These are phyloP conservation scores for Macrotis lagotis DNA, from an alignment of 2,113 vertebrate species.

Conservation along the genomic window DNA sequence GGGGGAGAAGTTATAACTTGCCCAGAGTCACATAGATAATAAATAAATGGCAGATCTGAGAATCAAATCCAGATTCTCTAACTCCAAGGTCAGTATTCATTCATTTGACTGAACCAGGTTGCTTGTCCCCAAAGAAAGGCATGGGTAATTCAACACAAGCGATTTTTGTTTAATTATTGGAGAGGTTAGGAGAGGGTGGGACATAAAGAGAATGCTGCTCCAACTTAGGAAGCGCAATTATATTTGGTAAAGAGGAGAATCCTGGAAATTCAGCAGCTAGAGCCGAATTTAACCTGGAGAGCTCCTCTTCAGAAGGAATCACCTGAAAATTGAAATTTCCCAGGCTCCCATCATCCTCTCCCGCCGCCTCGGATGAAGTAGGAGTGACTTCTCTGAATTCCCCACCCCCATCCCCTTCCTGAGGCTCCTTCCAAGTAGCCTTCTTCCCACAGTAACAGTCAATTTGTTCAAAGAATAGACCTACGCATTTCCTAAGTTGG, in stretches of 20 bases:
- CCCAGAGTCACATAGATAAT: neutral
- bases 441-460: neutral
- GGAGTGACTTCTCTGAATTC: rapidly evolving
- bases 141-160: neutral
- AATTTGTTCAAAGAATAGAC: neutral
- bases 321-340: neutral
- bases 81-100: neutral
- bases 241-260: neutral
- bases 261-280: neutral
- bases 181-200: neutral
- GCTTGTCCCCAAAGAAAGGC: constrained; percentile 8
- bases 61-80: neutral
- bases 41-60: neutral
- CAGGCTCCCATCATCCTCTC: neutral
- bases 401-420: too few species aligned
- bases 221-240: neutral
- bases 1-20: neutral
- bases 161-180: neutral
- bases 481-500: neutral
- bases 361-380: neutral
- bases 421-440: too few species aligned
- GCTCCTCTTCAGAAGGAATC: neutral
- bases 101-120: neutral
- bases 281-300: neutral
- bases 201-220: neutral